These are phyloP conservation scores for Danionella cerebrum DNA, from an alignment of 2,113 vertebrate species.

Conservation along the genomic window DNA sequence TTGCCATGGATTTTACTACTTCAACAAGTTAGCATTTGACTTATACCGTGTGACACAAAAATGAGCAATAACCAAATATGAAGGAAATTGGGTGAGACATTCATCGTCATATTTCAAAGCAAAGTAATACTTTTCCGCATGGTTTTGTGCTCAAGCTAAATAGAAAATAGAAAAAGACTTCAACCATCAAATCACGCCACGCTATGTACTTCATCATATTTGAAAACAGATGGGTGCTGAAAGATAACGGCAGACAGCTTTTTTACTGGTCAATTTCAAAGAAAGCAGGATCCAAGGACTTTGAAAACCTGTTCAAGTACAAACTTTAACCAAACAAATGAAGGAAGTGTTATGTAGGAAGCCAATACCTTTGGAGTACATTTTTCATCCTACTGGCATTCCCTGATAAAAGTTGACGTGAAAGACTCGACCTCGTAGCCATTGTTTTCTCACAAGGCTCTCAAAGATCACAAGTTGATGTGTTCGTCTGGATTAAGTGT, in stretches of 20 bases:
- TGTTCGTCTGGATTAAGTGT: neutral
- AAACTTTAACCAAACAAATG: neutral
- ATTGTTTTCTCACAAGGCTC: neutral
- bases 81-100: no score
- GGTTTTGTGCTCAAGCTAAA: no score
- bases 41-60: neutral
- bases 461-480: constrained; percentile 3
- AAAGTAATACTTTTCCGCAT: no score
- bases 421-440: neutral
- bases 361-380: neutral
- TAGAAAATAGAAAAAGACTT: neutral
- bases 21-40: neutral
- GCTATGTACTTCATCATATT: neutral
- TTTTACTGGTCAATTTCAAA: neutral
- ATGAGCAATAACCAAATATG: neutral
- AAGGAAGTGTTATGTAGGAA: neutral
- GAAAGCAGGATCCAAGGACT: neutral
- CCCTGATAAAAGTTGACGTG: neutral
- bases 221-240: neutral
- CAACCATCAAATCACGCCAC: neutral
- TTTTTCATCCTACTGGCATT: neutral
- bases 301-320: neutral
- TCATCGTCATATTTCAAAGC: no score
- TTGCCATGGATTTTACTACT: constrained; percentile 2
- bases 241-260: neutral